Conservation (phyloP, 92 coral and sea anemone species). For the Porites cylindrica region DNA sequence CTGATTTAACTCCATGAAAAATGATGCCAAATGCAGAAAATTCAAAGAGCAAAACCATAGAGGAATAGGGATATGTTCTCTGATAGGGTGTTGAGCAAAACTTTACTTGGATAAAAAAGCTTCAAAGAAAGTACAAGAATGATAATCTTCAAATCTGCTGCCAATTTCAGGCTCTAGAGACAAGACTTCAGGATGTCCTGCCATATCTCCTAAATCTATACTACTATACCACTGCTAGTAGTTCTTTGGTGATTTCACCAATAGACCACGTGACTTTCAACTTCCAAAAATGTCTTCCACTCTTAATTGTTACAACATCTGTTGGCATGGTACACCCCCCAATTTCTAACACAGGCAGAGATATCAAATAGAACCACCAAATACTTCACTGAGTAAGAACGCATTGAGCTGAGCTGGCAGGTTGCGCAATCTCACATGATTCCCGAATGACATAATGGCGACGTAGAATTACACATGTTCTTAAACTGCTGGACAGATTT, state of each 20-base stretch:
- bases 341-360: background rate
- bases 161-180: background rate
- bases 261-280: background rate
- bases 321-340: background rate
- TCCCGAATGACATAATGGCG: background rate
- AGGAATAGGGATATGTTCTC: too few relatives aligned
- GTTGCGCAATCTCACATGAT: conserved; percentile 37
- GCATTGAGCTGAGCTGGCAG: conserved; percentile 18
- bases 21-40: too few relatives aligned
- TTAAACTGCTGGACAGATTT: too few relatives aligned
- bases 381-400: conserved; percentile 18
- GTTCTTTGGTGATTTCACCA: conserved; percentile 34
- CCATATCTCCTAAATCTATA: background rate
- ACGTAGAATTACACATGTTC: conserved; percentile 10
- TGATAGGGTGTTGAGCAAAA: too few relatives aligned
- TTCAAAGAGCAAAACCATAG: too few relatives aligned
- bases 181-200: background rate
- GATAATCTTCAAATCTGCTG: background rate
- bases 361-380: background rate
- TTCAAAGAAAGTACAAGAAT: too few relatives aligned
- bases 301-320: background rate
- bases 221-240: background rate
- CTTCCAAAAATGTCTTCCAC: too few relatives aligned
- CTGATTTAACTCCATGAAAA: too few relatives aligned
- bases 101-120: too few relatives aligned